These are phyloP conservation scores for Fabriciana adippe DNA, from an alignment of 2,888 invertebrate genomes.

Conservation along the genomic window DNA sequence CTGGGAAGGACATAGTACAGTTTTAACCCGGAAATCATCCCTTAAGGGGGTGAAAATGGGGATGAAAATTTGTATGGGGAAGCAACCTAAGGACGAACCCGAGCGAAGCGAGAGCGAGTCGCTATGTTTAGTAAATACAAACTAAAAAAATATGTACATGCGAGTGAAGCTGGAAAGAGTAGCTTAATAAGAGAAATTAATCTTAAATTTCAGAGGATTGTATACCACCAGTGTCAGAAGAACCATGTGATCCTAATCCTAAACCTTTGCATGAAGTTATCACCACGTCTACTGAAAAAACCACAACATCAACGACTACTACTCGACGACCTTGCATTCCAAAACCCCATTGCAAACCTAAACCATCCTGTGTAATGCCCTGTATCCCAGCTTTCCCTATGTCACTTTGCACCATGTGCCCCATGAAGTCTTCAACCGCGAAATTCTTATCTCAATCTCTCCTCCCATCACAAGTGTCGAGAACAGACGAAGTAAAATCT, in stretches of 20 bases:
- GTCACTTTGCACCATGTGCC: constrained; percentile 29
- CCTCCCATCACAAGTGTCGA: not conserved
- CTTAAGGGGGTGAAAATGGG: too few relatives aligned
- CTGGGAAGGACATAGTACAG: too few relatives aligned
- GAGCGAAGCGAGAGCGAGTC: too few relatives aligned
- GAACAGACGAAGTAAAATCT: not conserved
- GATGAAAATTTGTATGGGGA: too few relatives aligned
- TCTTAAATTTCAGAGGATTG: constrained; percentile 43
- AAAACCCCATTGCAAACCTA: constrained; percentile 27
- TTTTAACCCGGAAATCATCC: too few relatives aligned
- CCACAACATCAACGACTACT: constrained; percentile 36
- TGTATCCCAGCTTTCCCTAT: constrained; percentile 32
- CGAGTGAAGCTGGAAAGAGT: too few relatives aligned
- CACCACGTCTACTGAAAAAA: not conserved
- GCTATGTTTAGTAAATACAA: too few relatives aligned
- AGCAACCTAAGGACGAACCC: too few relatives aligned
- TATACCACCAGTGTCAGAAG: constrained; percentile 41
- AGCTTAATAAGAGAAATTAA: not conserved
- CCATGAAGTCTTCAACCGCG: not conserved
- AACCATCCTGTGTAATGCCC: constrained; percentile 34
- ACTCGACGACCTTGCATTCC: constrained; percentile 29
- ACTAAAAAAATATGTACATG: too few relatives aligned
- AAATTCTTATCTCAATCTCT: not conserved
- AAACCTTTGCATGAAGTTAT: not conserved
- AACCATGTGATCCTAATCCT: constrained; percentile 11